Base-by-base conservation (phyloP, 2,113 vertebrate species). In the Hydrochoerus hydrochaeris region DNA sequence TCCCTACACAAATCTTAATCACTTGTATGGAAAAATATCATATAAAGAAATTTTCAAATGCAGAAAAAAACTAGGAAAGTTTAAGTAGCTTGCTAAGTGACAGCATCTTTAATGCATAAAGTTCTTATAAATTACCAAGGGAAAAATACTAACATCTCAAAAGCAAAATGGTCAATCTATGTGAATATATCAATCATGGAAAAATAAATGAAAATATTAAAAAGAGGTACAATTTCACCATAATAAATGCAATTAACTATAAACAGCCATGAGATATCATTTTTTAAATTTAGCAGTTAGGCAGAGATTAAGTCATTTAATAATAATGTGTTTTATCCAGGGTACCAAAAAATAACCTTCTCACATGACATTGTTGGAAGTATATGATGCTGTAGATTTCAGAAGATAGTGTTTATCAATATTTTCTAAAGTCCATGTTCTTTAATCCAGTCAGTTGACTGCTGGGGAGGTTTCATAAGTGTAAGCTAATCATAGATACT, bases 1-100 rank as follows among this genome's bases (percentile, higher is more conserved):
- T 94, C 8, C 1, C 38, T 71, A n/a, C 3, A 26, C n/a, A 83
- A 67, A 91, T 84, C 90, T 93, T 93, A 84, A 95, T 84, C 20
- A 35, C 2, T 5, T 84, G 0, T n/a, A 4, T 49, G 7, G 12
- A 63, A 93, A 82, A 90, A 57, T 62, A 80, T 80, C 8, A 81
- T 67, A 81, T 67, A 81, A 71, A 85, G 11, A 14, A 71, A 49
- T 44, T 69, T 83, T 58, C 16, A 88, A 87, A 85, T 63, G 16
- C 35, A 28, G n/a, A 94, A 80, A 38, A 81, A 89, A 49, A 75
- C 26, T 92, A 44, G 41, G 8, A 87, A 90, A 90, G 69, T 81
- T 81, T 26, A 63, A 9, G 49, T 81, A 30, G 17, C 24, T 90
- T 65, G 62, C 17, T 85, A 52, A 69, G 26, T n/a, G 7, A 83